Percentiles rank a stretch among this genome's conserved stretches.
Evolutionary conservation across 2,113 vertebrate species (phyloP).

Genomic region (Pimephales promelas): DNA sequence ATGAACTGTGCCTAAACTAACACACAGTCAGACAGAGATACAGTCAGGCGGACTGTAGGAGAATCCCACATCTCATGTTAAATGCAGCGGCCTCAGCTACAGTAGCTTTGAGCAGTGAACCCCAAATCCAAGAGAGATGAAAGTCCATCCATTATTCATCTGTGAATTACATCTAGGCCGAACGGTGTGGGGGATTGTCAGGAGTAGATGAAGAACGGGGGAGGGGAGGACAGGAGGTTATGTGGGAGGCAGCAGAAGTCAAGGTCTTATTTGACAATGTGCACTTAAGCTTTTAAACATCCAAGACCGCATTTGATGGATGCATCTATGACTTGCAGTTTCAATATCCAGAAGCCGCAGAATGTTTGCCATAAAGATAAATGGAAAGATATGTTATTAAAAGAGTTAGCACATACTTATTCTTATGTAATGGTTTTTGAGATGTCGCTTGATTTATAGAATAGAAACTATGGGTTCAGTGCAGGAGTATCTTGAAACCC

Average conservation of each 20-base stretch:
- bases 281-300: slow-evolving; percentile 41
- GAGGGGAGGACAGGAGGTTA: slow-evolving; percentile 59
- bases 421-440: not conserved
- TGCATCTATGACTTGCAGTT: not conserved
- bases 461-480: not conserved
- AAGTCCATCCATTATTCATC: slow-evolving; percentile 82
- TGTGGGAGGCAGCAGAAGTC: slow-evolving; percentile 44
- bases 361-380: not conserved
- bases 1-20: slow-evolving; percentile 36
- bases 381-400: not conserved
- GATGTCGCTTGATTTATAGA: not conserved
- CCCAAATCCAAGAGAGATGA: slow-evolving; percentile 59
- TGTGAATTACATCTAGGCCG: slow-evolving; percentile 74
- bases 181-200: slow-evolving; percentile 53
- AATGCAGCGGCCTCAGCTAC: slow-evolving; percentile 40
- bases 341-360: slow-evolving; percentile 10
- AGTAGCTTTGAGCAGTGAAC: slow-evolving; percentile 31
- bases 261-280: slow-evolving; percentile 49
- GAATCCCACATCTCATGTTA: slow-evolving; percentile 29
- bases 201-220: slow-evolving; percentile 1
- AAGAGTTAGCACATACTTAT: slow-evolving; percentile 8
- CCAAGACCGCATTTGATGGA: slow-evolving; percentile 36
- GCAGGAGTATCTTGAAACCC: not conserved
- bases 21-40: slow-evolving; percentile 37
- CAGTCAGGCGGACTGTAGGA: slow-evolving; percentile 53